phyloP scores from a whole-genome alignment of 2,113 vertebrate genomes.

The Amphilophus citrinellus region DNA sequence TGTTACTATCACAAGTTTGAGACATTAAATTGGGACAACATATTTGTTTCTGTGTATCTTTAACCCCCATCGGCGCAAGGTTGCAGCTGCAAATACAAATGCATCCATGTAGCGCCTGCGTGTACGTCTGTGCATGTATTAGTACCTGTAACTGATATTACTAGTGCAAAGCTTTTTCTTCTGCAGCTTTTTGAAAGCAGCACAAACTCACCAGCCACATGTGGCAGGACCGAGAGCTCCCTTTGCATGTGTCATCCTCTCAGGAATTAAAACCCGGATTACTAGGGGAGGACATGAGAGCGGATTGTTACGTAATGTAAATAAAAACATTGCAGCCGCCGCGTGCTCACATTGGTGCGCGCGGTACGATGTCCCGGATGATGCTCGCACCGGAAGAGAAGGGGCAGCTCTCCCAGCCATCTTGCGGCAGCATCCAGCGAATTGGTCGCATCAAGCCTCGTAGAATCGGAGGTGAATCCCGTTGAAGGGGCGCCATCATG shows the following conservation, averaged over 20 bases:
- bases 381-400: slow-evolving; percentile 96
- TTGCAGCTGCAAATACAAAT: not conserved
- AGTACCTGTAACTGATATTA: not conserved
- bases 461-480: slow-evolving; percentile 96
- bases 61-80: not conserved
- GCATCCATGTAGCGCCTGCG: not conserved
- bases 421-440: slow-evolving; percentile 92
- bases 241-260: not conserved
- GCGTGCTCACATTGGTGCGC: slow-evolving; percentile 53
- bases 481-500: slow-evolving; percentile 96
- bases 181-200: not conserved
- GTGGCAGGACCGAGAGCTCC: not conserved
- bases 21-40: not conserved
- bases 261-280: slow-evolving; percentile 30
- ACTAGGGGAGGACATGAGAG: not conserved
- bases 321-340: slow-evolving; percentile 63
- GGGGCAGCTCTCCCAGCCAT: slow-evolving; percentile 94
- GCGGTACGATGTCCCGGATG: slow-evolving; percentile 87
- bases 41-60: not conserved
- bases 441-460: slow-evolving; percentile 85
- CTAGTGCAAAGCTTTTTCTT: too few relatives aligned
- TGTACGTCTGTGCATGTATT: too few relatives aligned
- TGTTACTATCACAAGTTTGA: not conserved
- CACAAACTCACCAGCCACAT: not conserved
- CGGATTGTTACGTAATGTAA: slow-evolving; percentile 66